These are phyloP conservation scores for Siderastrea radians DNA, from an alignment of 92 coral and sea anemone genomes.

Conservation along the genomic window DNA sequence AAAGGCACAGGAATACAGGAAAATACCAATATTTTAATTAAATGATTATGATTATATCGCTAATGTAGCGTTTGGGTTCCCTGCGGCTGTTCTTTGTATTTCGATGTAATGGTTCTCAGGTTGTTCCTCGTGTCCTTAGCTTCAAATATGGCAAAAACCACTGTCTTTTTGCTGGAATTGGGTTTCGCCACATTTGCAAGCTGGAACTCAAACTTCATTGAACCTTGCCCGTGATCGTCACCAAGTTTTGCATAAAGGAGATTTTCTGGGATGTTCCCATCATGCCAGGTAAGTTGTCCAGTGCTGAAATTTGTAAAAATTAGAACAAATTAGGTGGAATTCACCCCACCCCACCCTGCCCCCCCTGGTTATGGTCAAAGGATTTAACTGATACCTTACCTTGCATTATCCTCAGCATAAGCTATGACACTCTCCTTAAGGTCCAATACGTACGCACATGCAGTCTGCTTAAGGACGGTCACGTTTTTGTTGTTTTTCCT, in stretches of 20 bases:
- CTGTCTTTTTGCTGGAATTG: slow-evolving; percentile 39
- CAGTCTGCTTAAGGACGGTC: slow-evolving; percentile 12
- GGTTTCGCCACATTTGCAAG: slow-evolving; percentile 19
- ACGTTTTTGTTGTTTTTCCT: neutral
- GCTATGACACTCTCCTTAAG: neutral
- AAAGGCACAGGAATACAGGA: too few relatives aligned
- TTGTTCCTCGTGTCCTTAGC: slow-evolving; percentile 46
- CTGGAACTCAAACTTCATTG: slow-evolving; percentile 36
- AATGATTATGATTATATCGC: too few relatives aligned
- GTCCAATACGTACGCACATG: slow-evolving; percentile 32
- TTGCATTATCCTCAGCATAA: slow-evolving; percentile 1
- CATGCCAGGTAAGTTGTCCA: slow-evolving; percentile 30
- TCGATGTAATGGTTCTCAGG: neutral
- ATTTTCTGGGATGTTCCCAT: slow-evolving; percentile 29
- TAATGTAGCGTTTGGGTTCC: too few relatives aligned
- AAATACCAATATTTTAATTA: too few relatives aligned
- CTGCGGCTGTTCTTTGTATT: slow-evolving; percentile 15
- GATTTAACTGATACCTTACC: neutral
- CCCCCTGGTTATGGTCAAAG: too few relatives aligned
- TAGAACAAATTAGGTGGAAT: neutral
- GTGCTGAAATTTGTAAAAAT: neutral
- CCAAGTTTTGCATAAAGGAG: slow-evolving; percentile 9
- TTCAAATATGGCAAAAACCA: slow-evolving; percentile 37
- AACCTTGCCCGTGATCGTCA: slow-evolving; percentile 41
- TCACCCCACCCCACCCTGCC: too few relatives aligned